Conservation (phyloP, 1,140 invertebrate species). For the Conus betulinus region DNA sequence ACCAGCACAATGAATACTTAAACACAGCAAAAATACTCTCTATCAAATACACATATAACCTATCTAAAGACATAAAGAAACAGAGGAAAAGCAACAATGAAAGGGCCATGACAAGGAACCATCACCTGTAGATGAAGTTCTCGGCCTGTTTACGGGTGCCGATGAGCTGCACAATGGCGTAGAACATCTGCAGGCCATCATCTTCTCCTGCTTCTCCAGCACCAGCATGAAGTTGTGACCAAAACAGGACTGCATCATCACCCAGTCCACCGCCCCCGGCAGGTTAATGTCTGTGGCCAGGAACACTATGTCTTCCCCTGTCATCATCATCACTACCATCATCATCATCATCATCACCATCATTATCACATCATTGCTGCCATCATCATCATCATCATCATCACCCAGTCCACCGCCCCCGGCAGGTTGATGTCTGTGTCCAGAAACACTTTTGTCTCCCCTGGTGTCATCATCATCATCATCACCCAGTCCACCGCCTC, state of each 20-base stretch:
- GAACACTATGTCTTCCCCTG: slow-evolving; percentile 98
- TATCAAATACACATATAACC: no score
- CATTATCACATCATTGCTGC: not conserved
- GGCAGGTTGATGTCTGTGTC: slow-evolving; percentile 99
- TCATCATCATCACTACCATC: not conserved
- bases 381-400: slow-evolving; percentile 99
- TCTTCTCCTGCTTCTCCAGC: slow-evolving; percentile 98
- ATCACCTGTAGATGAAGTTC: slow-evolving; percentile 84
- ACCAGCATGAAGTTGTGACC: slow-evolving; percentile 99
- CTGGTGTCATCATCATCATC: slow-evolving; percentile 77
- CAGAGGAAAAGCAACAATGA: not conserved
- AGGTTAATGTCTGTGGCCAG: slow-evolving; percentile 99
- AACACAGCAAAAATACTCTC: no score
- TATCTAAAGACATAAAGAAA: not conserved
- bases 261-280: slow-evolving; percentile 99
- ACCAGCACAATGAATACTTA: no score
- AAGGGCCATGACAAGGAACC: not conserved
- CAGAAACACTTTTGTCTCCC: slow-evolving; percentile 99
- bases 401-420: slow-evolving; percentile 99
- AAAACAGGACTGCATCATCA: slow-evolving; percentile 99
- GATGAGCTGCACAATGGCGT: slow-evolving; percentile 99
- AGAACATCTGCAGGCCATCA: slow-evolving; percentile 98
- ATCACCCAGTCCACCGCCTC: slow-evolving; percentile 99
- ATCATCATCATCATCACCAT: not conserved
- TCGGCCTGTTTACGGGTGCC: slow-evolving; percentile 99